Conservation (phyloP, 30 jellyfish, hydroid and myxozoan genomes). For the Pelagia noctiluca region DNA sequence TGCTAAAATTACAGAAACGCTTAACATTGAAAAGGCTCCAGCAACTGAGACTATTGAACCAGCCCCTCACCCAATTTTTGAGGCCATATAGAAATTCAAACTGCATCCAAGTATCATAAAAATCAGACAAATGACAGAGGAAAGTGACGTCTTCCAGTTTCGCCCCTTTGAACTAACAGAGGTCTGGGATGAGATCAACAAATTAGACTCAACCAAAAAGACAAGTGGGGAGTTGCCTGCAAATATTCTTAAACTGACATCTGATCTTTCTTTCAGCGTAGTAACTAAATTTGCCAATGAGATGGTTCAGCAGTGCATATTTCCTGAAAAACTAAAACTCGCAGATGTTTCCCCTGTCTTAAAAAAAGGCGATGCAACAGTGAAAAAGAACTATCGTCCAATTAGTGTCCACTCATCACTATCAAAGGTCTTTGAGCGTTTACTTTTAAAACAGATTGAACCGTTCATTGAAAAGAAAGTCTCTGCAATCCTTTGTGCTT, state of each 20-base stretch:
- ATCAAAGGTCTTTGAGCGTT: constrained; percentile 13
- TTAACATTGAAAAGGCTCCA: constrained; percentile 10
- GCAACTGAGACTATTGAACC: constrained; percentile 21
- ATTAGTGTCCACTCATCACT: constrained; percentile 31
- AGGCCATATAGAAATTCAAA: constrained; percentile 19
- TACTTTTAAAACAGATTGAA: neutral
- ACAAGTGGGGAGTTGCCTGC: constrained; percentile 50
- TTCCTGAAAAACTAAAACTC: constrained; percentile 24
- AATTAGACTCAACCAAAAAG: constrained; percentile 24
- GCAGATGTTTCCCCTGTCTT: constrained; percentile 53
- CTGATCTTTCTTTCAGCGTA: constrained; percentile 41
- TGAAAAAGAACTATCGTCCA: constrained; percentile 24
- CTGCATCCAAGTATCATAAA: neutral
- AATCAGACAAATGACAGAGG: constrained; percentile 5
- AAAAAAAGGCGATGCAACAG: constrained; percentile 32
- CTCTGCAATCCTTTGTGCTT: constrained; percentile 34
- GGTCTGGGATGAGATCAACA: constrained; percentile 43
- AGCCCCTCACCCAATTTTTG: constrained; percentile 32
- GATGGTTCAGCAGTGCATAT: constrained; percentile 47
- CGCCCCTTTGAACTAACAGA: constrained; percentile 45
- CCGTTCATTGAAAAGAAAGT: constrained; percentile 40
- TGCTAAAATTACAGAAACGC: constrained; percentile 26
- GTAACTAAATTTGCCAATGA: constrained; percentile 37
- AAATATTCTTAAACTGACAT: constrained; percentile 6
- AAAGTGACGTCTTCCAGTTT: constrained; percentile 18